phyloP scores from a whole-genome alignment of 35 echinoderm and acorn worm genomes.

The Eucidaris tribuloides region DNA sequence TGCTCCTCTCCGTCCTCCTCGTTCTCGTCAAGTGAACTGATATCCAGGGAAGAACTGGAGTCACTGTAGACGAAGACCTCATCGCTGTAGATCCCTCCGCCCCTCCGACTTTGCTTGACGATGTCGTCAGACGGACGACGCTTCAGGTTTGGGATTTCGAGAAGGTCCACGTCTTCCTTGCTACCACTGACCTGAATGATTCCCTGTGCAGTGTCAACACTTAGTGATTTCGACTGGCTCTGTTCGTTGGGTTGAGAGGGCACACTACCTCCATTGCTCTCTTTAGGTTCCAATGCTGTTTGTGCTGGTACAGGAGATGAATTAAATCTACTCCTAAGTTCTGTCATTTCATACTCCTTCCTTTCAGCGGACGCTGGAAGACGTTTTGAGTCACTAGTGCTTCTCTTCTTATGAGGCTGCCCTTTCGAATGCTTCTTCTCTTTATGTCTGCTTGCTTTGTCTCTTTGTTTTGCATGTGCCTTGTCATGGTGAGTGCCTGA shows the following conservation, averaged over 20 bases:
- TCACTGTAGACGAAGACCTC: slow-evolving; percentile 33
- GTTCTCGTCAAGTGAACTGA: slow-evolving; percentile 56
- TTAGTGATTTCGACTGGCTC: no score
- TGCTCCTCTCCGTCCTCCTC: no score
- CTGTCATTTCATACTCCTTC: slow-evolving; percentile 18
- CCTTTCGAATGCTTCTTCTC: neutral
- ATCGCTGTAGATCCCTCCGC: slow-evolving; percentile 13
- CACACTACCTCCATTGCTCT: no score
- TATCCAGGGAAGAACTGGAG: slow-evolving; percentile 29
- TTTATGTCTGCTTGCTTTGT: neutral
- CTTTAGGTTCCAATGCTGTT: neutral
- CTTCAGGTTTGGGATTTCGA: neutral
- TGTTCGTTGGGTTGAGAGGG: no score
- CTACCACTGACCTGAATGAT: slow-evolving; percentile 18
- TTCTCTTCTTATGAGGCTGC: neutral
- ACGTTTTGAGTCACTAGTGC: neutral
- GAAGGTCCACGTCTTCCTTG: neutral
- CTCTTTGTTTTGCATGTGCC: neutral
- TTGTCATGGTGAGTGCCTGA: neutral
- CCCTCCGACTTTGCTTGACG: neutral
- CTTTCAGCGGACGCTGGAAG: neutral
- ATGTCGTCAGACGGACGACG: neutral
- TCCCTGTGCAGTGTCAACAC: no score
- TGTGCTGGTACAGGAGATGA: neutral
- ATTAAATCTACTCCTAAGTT: neutral